phyloP scores from a whole-genome alignment of 2,888 invertebrate genomes.

The Chouioia cunea region DNA sequence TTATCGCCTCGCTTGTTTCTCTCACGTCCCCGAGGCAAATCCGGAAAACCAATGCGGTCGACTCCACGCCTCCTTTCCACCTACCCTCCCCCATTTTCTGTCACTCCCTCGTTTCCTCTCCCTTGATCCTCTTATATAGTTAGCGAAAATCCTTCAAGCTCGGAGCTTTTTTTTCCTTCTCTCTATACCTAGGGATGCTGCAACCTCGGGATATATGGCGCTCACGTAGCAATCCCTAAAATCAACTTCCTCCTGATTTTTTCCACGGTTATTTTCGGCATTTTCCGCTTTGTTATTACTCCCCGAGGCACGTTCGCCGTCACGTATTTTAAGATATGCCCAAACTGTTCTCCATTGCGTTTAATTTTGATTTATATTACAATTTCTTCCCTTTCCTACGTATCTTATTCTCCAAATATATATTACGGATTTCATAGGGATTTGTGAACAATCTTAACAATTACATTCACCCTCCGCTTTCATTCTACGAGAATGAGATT shows the following conservation, averaged over 20 bases:
- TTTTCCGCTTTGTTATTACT: slow-evolving; percentile 17
- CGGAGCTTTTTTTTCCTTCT: slow-evolving; percentile 19
- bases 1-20: slow-evolving; percentile 50
- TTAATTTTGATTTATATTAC: neutral
- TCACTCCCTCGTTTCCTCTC: slow-evolving; percentile 44
- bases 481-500: neutral
- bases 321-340: slow-evolving; percentile 6
- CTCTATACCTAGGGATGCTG: slow-evolving; percentile 9
- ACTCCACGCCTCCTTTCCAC: slow-evolving; percentile 53
- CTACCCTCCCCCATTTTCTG: slow-evolving; percentile 33
- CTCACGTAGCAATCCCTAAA: slow-evolving; percentile 46
- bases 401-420: too few relatives aligned
- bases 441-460: too few relatives aligned
- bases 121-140: slow-evolving; percentile 49
- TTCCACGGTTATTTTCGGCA: slow-evolving; percentile 20
- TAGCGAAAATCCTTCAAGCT: slow-evolving; percentile 50
- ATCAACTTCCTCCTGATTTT: slow-evolving; percentile 37
- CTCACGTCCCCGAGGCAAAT: slow-evolving; percentile 47
- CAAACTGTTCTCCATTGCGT: neutral
- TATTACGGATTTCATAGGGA: too few relatives aligned
- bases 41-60: slow-evolving; percentile 50
- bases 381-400: too few relatives aligned
- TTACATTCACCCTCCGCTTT: too few relatives aligned
- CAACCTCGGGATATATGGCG: slow-evolving; percentile 41
- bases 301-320: slow-evolving; percentile 3